Conservation (phyloP, 1,140 invertebrate species). For the Nixonia krombeini region DNA sequence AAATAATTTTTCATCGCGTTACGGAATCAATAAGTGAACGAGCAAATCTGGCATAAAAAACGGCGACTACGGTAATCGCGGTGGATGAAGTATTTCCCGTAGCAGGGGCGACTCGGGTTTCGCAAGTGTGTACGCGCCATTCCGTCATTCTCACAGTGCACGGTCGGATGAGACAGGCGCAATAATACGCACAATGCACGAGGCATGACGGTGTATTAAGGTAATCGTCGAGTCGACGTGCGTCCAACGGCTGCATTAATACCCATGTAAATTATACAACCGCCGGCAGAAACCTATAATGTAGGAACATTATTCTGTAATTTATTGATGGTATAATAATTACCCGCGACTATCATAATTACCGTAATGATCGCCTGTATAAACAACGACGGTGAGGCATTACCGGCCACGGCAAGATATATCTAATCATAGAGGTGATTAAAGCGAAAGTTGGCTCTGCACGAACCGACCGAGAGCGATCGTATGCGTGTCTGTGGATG, state of each 20-base stretch:
- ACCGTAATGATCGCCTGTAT: conserved; percentile 50
- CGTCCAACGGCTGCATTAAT: conserved; percentile 45
- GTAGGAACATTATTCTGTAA: conserved; percentile 46
- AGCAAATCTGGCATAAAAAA: too few relatives aligned
- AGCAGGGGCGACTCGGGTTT: too few relatives aligned
- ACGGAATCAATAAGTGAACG: too few relatives aligned
- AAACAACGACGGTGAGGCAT: conserved; percentile 32
- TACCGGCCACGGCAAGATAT: conserved; percentile 12
- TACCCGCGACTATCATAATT: conserved; percentile 46
- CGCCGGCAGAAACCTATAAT: conserved; percentile 43
- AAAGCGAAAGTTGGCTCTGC: conserved; percentile 34
- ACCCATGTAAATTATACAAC: conserved; percentile 43
- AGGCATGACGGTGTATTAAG: conserved; percentile 32
- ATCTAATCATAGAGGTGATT: conserved; percentile 35
- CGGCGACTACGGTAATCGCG: too few relatives aligned
- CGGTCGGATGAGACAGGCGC: conserved; percentile 15
- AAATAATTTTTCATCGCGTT: too few relatives aligned
- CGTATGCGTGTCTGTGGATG: too few relatives aligned
- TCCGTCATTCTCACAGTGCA: conserved; percentile 11
- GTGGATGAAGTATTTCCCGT: too few relatives aligned
- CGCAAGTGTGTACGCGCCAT: conserved; percentile 1
- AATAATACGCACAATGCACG: conserved; percentile 36
- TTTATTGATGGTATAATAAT: conserved; percentile 56
- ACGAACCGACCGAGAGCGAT: not conserved
- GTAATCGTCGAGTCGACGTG: conserved; percentile 37